A percentile compares a stretch with the other conserved stretches of the same genome.
Evolutionary conservation across 2,113 vertebrate species (phyloP).

Genomic region (Burhinus bistriatus): DNA sequence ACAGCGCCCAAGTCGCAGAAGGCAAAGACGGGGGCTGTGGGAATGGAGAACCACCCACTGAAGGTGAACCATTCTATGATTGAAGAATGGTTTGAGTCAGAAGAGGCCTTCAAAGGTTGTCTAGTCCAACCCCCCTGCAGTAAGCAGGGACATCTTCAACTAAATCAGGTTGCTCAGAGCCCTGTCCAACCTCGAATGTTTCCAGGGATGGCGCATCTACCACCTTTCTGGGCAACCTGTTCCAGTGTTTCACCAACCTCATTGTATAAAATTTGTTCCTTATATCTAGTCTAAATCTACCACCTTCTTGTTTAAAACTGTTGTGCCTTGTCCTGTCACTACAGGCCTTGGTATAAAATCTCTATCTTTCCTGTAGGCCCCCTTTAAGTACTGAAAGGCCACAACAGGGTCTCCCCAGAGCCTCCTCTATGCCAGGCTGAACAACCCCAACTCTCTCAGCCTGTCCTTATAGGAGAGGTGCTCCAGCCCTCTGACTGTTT

Average conservation of each 20-base stretch:
- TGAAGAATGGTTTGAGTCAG: neutral
- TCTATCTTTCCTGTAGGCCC: too few relatives aligned
- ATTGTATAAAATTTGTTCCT: accelerated
- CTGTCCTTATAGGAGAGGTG: neutral
- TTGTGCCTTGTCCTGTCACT: accelerated
- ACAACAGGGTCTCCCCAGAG: neutral
- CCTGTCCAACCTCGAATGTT: accelerated
- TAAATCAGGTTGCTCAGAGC: too few relatives aligned
- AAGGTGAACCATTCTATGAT: neutral
- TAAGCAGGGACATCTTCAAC: neutral
- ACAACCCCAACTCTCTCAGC: neutral
- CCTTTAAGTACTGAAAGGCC: neutral
- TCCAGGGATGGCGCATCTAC: neutral
- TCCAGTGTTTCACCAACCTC: accelerated
- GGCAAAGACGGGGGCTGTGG: neutral
- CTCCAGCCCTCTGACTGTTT: neutral
- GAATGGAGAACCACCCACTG: neutral
- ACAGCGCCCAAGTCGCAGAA: neutral
- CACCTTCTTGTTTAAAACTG: accelerated
- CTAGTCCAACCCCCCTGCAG: too few relatives aligned
- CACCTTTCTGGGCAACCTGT: neutral
- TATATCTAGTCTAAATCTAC: accelerated
- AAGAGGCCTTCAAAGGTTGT: neutral
- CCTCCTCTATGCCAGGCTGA: neutral
- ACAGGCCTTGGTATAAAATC: neutral